Evolutionary conservation across 2,888 invertebrate species (phyloP), one percentile per base, ranked within the genome.

Genomic region (Luperina testacea): DNA sequence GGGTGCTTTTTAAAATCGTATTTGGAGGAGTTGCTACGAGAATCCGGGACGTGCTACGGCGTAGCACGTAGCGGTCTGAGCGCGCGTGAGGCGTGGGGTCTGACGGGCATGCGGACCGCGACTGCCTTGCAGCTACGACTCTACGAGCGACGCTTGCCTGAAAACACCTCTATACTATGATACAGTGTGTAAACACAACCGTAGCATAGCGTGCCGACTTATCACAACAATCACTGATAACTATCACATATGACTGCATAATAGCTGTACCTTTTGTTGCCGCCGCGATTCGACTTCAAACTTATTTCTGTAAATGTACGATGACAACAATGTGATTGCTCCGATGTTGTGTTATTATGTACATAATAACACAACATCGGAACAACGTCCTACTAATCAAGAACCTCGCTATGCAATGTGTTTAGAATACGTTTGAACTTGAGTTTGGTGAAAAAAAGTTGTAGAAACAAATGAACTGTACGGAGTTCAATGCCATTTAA

Each of bases 211-310:
- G 90, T 91, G 91, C 83, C 83, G 76, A 81, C 88, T 92, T 93
- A 93, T 94, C 93, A 90, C 88, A 85, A 90, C 88, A 89, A 92
- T 91, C 91, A 80, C 82, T 86, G 91, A 91, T 91, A 90, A 87
- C 86, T 88, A 90, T 87, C 90, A 88, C 81, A 89, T 88, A 89
- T 86, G 87, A 88, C 89, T 91, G 90, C 87, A 91, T 91, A 90
- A 92, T 90, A 86, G 85, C 80, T 71, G 63, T 72, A 69, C 69
- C 59, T 89, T 86, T 89, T 87, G 79, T 82, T 80, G 64, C 63
- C 53, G 68, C 75, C 48, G 9, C 57, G 57, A 42, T 80, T 65
- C 69, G 51, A 75, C 69, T 71, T 42, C 73, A 70, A 77, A 70
- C 45, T 53, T 75, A 45, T 80, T 67, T 73, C 15, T 77, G 48